Conservation (phyloP, 2,888 invertebrate species). For the Myathropa florea region DNA sequence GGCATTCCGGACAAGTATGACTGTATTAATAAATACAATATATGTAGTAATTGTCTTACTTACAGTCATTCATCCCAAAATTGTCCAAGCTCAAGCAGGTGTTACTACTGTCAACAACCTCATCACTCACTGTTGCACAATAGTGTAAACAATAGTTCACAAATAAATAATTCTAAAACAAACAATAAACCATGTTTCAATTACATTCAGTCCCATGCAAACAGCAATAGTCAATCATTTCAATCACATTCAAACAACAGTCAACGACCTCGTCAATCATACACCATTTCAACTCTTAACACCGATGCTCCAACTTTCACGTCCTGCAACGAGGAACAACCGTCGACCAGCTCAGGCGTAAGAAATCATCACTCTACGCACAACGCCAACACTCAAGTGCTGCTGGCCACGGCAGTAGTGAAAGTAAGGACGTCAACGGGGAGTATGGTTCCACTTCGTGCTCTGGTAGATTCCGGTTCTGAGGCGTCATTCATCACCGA, state of each 20-base stretch:
- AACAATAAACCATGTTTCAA: background rate
- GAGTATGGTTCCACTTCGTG: background rate
- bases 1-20: slow-evolving; percentile 6
- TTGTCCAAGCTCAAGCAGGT: background rate
- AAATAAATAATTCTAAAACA: background rate
- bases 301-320: background rate
- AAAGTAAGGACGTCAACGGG: slow-evolving; percentile 8
- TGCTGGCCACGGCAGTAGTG: slow-evolving; percentile 18
- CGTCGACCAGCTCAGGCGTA: background rate
- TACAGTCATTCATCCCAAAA: slow-evolving; percentile 6
- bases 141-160: background rate
- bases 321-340: background rate
- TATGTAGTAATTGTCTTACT: slow-evolving; percentile 4
- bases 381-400: slow-evolving; percentile 20
- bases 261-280: background rate
- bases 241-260: background rate
- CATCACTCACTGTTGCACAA: slow-evolving; percentile 6
- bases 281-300: background rate
- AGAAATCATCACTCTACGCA: too few relatives aligned
- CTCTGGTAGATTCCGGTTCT: slow-evolving; percentile 21
- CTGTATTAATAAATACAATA: background rate
- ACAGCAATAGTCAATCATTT: background rate
- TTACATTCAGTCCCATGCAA: background rate
- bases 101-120: background rate
- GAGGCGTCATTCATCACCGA: too few relatives aligned